Evolutionary conservation across 1,140 invertebrate genomes (phyloP).

Genomic region (Calephelis nemesis): DNA sequence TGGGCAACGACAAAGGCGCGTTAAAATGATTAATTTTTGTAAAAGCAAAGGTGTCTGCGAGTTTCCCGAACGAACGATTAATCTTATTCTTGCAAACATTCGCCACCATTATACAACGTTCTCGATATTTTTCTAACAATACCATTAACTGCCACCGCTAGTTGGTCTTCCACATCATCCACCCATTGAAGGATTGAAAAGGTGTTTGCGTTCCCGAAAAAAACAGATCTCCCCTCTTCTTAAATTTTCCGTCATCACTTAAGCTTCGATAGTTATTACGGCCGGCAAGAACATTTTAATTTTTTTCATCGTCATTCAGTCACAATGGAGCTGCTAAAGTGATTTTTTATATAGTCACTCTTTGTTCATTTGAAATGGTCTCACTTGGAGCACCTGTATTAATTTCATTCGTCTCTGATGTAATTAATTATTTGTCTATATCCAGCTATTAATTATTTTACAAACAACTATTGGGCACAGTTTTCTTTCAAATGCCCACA

Average conservation of each 20-base stretch:
- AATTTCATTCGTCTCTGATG: neutral
- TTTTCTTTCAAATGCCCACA: no score
- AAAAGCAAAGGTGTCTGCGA: slow-evolving; percentile 50
- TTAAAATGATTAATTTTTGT: slow-evolving; percentile 78
- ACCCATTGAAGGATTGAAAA: slow-evolving; percentile 75
- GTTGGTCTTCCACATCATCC: slow-evolving; percentile 63
- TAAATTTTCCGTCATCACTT: slow-evolving; percentile 68
- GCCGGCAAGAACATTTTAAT: slow-evolving; percentile 70
- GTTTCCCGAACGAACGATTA: slow-evolving; percentile 59
- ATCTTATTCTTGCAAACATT: slow-evolving; percentile 66
- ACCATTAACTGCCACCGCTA: slow-evolving; percentile 75
- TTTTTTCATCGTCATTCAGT: slow-evolving; percentile 69
- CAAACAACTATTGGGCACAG: no score
- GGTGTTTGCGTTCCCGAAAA: slow-evolving; percentile 73
- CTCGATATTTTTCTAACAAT: slow-evolving; percentile 73
- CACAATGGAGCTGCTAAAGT: slow-evolving; percentile 59
- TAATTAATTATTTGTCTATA: neutral
- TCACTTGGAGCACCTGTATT: neutral
- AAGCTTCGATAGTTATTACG: slow-evolving; percentile 76
- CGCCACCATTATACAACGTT: slow-evolving; percentile 62
- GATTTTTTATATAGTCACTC: slow-evolving; percentile 70
- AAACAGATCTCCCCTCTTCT: slow-evolving; percentile 68
- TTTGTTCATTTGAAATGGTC: slow-evolving; percentile 42
- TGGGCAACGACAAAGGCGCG: slow-evolving; percentile 62
- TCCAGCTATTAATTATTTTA: no score